Evolutionary conservation across 2,113 vertebrate genomes (phyloP), one percentile per base, ranked within the genome.

Genomic region (Phrynosoma blainvillii): DNA sequence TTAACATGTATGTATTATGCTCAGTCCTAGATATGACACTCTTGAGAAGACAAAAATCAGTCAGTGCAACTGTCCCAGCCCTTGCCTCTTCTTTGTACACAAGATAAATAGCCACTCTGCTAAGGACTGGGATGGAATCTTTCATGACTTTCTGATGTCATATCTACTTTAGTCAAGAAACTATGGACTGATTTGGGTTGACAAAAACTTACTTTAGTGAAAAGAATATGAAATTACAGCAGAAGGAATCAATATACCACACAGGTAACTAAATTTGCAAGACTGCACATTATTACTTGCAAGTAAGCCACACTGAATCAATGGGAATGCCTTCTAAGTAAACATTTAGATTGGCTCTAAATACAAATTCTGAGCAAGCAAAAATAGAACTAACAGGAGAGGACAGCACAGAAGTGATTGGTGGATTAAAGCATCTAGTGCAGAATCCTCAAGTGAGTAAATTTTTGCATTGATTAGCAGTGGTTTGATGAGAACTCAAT

Each of bases 401-500:
- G 59, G 42, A 47, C 20, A 52, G 75, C 20, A 32, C 27, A 81
- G 62, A 78, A 70, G 74, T 88, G 74, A 70, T 27, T 83, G 81
- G 62, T 70, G 18, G 47, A 83, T 84, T 68, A 84, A 52, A 78
- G 16, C 47, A 70, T 30, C 54, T 75, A 84, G 42, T 40, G 16
- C 42, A 70, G 14, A 84, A 88, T 84, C 18, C n/a, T 82, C 25
- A 83, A 14, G 18, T 36, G 70, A 82, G n/a, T 87, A 80, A 59
- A 81, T 82, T 82, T 88, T 56, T 84, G 59, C n/a, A 78, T 56
- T 71, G 74, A 68, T 40, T 77, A 73, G 59, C 80, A 84, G 36
- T 40, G 30, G 42, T 83, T 76, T 83, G 73, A 83, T 76, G 47
- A 88, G 74, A 88, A 77, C 74, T 77, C 74, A 88, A 56, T 88